Evolutionary conservation across 2,113 vertebrate species (phyloP).

Genomic region (Chaetura pelagica): DNA sequence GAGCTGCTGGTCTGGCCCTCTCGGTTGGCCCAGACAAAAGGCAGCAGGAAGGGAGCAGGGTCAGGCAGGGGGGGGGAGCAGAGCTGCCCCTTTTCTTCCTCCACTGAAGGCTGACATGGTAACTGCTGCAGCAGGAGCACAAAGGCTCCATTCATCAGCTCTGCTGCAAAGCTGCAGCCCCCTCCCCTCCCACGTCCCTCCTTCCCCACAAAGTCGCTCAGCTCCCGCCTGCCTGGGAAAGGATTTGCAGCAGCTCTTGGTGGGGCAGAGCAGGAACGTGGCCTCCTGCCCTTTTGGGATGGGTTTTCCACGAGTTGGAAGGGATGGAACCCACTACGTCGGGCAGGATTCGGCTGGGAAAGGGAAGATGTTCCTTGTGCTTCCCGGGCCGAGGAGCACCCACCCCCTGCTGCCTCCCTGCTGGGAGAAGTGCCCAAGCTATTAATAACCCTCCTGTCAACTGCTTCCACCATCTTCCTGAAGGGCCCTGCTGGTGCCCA

Average conservation of each 20-base stretch:
- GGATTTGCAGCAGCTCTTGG: neutral
- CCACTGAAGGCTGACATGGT: slow-evolving; percentile 33
- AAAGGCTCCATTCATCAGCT: slow-evolving; percentile 61
- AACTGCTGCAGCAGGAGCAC: slow-evolving; percentile 58
- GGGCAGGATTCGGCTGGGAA: neutral
- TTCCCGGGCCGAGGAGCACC: neutral
- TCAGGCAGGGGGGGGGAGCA: neutral
- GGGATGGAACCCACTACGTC: neutral
- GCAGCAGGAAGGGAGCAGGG: neutral
- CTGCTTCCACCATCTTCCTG: slow-evolving; percentile 5
- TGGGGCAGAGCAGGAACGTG: neutral
- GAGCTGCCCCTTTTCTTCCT: neutral
- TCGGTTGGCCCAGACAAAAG: neutral
- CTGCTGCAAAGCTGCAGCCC: slow-evolving; percentile 13
- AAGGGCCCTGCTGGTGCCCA: neutral
- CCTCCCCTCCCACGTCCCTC: slow-evolving; percentile 3
- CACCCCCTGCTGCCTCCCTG: neutral
- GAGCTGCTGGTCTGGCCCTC: neutral
- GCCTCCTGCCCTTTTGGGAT: neutral
- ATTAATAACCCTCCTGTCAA: neutral
- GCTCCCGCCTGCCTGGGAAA: neutral
- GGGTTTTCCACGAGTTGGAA: neutral
- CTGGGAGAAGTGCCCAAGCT: slow-evolving; percentile 15
- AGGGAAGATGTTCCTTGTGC: neutral
- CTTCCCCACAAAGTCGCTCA: neutral